These are phyloP conservation scores for Priapulus caudatus DNA, from an alignment of 2,888 invertebrate species.

Conservation along the genomic window DNA sequence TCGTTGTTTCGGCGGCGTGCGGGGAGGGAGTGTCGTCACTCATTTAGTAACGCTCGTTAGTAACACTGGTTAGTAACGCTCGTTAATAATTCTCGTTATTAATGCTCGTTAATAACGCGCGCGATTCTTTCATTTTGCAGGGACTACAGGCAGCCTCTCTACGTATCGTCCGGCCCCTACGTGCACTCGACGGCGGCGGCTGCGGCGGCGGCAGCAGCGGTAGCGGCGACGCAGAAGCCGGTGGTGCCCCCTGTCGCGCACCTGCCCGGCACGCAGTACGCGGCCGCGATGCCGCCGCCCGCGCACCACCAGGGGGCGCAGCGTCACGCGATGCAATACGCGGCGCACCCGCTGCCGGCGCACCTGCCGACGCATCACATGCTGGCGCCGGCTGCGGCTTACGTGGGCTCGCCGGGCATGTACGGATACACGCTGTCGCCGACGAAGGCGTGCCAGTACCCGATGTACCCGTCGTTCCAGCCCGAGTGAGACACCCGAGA, in stretches of 20 bases:
- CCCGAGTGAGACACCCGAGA: conserved; percentile 43
- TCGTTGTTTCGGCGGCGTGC: too few species aligned
- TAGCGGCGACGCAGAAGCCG: background rate
- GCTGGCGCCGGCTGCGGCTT: conserved; percentile 52
- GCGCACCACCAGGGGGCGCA: conserved; percentile 52
- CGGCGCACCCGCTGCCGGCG: conserved; percentile 64
- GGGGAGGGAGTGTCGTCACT: too few species aligned
- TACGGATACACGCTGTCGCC: conserved; percentile 59
- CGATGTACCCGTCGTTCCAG: conserved; percentile 55
- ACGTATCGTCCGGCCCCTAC: conserved; percentile 38
- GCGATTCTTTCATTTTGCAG: too few species aligned
- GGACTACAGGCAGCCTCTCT: conserved; percentile 48
- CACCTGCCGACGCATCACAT: conserved; percentile 49
- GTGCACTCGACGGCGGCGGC: conserved; percentile 47
- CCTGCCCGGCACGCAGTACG: background rate
- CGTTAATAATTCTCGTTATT: too few species aligned
- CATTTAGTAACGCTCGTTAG: too few species aligned
- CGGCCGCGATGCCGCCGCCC: conserved; percentile 58
- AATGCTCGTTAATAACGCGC: too few species aligned
- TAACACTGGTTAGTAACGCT: too few species aligned
- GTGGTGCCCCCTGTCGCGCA: conserved; percentile 3
- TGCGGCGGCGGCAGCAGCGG: conserved; percentile 41
- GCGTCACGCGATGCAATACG: conserved; percentile 42
- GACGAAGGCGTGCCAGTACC: conserved; percentile 51
- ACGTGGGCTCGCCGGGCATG: conserved; percentile 44